phyloP scores from a whole-genome alignment of 2,888 invertebrate genomes.

The Malthinus seriepunctatus region DNA sequence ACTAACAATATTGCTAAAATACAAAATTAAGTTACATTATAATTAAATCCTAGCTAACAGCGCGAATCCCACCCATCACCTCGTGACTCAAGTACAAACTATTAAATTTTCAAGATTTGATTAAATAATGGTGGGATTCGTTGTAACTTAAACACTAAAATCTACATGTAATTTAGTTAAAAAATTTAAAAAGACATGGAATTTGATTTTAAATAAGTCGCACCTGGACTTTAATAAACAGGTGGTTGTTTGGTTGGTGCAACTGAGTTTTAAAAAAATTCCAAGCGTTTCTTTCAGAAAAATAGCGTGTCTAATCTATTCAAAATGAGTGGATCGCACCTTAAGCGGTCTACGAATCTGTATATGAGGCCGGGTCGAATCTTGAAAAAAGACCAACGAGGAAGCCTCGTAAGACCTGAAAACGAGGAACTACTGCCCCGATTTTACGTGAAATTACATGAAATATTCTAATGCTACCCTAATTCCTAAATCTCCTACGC shows the following conservation, averaged over 20 bases:
- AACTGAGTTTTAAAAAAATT: constrained; percentile 9
- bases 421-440: constrained; percentile 54
- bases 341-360: constrained; percentile 50
- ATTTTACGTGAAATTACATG: constrained; percentile 38
- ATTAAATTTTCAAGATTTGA: too few species aligned
- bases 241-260: too few species aligned
- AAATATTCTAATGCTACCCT: constrained; percentile 28
- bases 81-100: too few species aligned
- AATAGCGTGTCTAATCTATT: constrained; percentile 40
- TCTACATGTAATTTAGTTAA: too few species aligned
- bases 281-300: constrained; percentile 18
- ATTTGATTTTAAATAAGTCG: too few species aligned
- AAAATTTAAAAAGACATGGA: too few species aligned
- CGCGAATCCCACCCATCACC: too few species aligned
- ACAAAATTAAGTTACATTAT: constrained; percentile 14
- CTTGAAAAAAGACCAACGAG: constrained; percentile 52
- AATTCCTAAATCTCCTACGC: constrained; percentile 23
- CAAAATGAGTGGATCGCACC: constrained; percentile 51
- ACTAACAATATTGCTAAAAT: constrained; percentile 18
- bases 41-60: neutral
- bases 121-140: too few species aligned
- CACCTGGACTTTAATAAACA: too few species aligned
- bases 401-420: constrained; percentile 52
- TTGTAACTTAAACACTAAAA: too few species aligned
- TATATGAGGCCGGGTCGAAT: constrained; percentile 52